phyloP scores from a whole-genome alignment of 92 coral and sea anemone species.

The Zoanthus sansibaricus region DNA sequence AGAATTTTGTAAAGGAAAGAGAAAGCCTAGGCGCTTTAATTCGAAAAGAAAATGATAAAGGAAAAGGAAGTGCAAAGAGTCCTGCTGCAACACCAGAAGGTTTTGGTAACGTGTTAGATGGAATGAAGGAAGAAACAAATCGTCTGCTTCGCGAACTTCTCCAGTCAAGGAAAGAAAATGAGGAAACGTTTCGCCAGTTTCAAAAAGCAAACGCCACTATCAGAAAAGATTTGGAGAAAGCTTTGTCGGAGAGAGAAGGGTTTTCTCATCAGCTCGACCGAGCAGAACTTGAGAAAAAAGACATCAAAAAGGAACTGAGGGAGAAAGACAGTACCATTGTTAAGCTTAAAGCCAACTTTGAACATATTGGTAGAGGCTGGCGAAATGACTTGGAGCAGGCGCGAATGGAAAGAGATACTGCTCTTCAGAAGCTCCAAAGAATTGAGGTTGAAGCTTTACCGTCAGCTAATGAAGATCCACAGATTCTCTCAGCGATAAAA shows the following conservation, averaged over 20 bases:
- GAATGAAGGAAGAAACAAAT: slow-evolving; percentile 82
- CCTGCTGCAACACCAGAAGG: slow-evolving; percentile 66
- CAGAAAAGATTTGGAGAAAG: slow-evolving; percentile 82
- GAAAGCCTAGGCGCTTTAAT: slow-evolving; percentile 71
- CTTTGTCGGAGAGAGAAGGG: slow-evolving; percentile 74
- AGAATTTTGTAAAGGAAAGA: slow-evolving; percentile 80
- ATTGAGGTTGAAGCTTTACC: slow-evolving; percentile 1
- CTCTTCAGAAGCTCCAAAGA: slow-evolving; percentile 41
- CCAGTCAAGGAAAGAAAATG: slow-evolving; percentile 81
- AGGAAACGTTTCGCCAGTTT: slow-evolving; percentile 74
- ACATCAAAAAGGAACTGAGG: slow-evolving; percentile 64
- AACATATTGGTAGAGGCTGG: slow-evolving; percentile 95
- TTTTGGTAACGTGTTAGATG: slow-evolving; percentile 71
- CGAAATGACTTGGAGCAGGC: slow-evolving; percentile 89
- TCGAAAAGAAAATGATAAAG: slow-evolving; percentile 47
- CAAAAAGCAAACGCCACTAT: slow-evolving; percentile 74
- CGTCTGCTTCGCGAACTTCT: slow-evolving; percentile 74
- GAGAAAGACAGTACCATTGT: slow-evolving; percentile 83
- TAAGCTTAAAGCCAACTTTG: slow-evolving; percentile 85
- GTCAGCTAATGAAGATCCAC: not conserved
- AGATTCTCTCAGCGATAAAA: slow-evolving; percentile 6
- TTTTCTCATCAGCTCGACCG: slow-evolving; percentile 73
- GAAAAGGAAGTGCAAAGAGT: slow-evolving; percentile 34
- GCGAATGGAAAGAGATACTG: slow-evolving; percentile 77
- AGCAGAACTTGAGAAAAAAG: slow-evolving; percentile 69